Conservation (phyloP, 2,888 invertebrate species). For the Noctua fimbriata region DNA sequence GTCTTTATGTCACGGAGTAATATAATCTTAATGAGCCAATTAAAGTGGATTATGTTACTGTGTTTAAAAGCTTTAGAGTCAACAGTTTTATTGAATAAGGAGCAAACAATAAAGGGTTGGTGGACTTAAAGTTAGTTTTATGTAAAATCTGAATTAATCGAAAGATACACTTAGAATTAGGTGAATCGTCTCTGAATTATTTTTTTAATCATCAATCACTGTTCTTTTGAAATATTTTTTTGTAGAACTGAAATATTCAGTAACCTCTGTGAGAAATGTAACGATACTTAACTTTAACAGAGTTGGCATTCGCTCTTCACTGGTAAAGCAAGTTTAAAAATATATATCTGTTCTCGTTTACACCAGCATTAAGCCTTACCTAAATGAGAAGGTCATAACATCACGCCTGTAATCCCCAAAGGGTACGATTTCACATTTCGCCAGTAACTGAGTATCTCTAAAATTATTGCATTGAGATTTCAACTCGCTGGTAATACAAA, state of each 20-base stretch:
- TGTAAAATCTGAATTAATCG: background rate
- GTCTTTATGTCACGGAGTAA: constrained; percentile 31
- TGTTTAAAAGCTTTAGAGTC: constrained; percentile 6
- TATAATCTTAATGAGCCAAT: constrained; percentile 42
- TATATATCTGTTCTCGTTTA: background rate
- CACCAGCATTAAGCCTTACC: background rate
- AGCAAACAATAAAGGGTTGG: too few species aligned
- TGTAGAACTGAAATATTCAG: background rate
- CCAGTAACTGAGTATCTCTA: background rate
- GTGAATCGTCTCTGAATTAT: too few species aligned
- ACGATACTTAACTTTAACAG: background rate
- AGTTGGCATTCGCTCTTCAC: background rate
- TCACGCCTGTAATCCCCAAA: background rate
- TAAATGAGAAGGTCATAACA: background rate
- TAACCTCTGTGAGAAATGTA: background rate
- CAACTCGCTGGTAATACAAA: background rate
- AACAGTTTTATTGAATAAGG: constrained; percentile 15
- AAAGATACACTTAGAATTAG: background rate
- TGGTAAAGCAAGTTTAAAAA: background rate
- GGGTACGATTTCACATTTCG: background rate
- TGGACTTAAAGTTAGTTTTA: background rate
- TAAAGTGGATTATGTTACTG: constrained; percentile 29
- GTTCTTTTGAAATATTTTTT: background rate
- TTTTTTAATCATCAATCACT: background rate
- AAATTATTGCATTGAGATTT: background rate